Conservation (phyloP, 2,113 vertebrate genomes). For the Antechinus stuartii region DNA sequence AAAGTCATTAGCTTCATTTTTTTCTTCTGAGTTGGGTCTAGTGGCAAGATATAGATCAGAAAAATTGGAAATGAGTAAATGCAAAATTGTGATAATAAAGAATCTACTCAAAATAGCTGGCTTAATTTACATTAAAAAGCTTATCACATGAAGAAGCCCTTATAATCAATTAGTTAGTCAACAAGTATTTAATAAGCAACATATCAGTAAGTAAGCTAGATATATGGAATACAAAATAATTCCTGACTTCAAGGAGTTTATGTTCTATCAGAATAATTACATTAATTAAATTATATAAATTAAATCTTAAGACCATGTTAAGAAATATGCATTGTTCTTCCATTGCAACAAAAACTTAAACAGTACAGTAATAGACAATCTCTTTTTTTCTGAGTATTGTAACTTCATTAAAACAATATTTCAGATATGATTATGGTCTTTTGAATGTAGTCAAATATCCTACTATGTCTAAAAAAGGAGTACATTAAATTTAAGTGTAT, state of each 20-base stretch:
- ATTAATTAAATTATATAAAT: background rate
- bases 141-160: background rate
- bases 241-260: background rate
- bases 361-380: background rate
- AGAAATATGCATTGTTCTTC: background rate
- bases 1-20: too few species aligned
- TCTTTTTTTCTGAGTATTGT: background rate
- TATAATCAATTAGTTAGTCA: background rate
- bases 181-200: background rate
- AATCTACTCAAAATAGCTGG: background rate
- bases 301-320: background rate
- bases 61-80: background rate
- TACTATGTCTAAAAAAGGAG: background rate
- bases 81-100: slow-evolving; percentile 12
- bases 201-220: background rate
- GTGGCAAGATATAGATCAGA: too few species aligned
- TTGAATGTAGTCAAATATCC: background rate
- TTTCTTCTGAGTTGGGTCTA: too few species aligned
- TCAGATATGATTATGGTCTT: background rate
- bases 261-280: background rate
- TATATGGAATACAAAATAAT: background rate
- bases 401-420: background rate
- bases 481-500: background rate
- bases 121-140: background rate
- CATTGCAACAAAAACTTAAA: background rate